Conservation (phyloP, 2,113 vertebrate genomes). For the Burhinus bistriatus region DNA sequence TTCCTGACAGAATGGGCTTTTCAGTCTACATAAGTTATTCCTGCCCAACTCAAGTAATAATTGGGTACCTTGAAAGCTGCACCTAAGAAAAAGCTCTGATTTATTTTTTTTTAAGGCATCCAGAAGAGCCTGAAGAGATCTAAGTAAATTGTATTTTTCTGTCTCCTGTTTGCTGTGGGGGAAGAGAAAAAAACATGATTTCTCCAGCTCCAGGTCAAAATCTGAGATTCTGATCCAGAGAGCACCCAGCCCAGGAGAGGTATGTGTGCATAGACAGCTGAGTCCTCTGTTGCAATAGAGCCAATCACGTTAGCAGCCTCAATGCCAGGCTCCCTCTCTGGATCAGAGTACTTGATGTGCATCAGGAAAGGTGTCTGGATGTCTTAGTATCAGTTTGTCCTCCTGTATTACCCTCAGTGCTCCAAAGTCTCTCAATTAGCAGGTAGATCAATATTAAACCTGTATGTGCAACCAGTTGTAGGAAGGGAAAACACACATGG, state of each 20-base stretch:
- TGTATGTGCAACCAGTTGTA: not conserved
- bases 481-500: not conserved
- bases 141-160: conserved; percentile 65
- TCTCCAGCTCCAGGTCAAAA: conserved; percentile 60
- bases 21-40: not conserved
- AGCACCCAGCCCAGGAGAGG: conserved; percentile 55
- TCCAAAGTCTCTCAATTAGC: not conserved
- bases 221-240: conserved; percentile 65
- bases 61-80: conserved; percentile 26
- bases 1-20: conserved; percentile 22
- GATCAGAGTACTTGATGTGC: conserved; percentile 39
- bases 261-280: conserved; percentile 16
- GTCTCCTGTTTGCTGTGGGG: conserved; percentile 56
- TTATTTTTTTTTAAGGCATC: conserved; percentile 51
- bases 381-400: not conserved
- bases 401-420: not conserved
- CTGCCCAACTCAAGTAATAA: not conserved
- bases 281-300: conserved; percentile 21
- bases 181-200: conserved; percentile 59
- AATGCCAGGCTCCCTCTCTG: conserved; percentile 53
- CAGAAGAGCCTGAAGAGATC: conserved; percentile 60
- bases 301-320: not conserved
- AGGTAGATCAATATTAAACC: not conserved
- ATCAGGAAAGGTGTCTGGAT: not conserved
- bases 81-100: conserved; percentile 55